Evolutionary conservation across 2,113 vertebrate genomes (phyloP).

Genomic region (Ammospiza nelsoni): DNA sequence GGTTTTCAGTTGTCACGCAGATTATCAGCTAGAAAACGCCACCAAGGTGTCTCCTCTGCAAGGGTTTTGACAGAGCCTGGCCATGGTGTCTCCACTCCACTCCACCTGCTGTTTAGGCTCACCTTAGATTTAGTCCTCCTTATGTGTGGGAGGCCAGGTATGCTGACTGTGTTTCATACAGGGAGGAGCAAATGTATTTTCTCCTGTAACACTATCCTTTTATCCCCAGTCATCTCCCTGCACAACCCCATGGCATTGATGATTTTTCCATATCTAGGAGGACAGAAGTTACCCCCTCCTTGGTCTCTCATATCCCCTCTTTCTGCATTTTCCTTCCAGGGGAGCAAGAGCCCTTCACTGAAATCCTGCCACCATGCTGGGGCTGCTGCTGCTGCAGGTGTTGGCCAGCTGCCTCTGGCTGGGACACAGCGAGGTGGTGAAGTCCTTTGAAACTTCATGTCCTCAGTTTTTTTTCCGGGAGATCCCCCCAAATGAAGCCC

Average conservation of each 20-base stretch:
- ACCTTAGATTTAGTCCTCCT: not conserved
- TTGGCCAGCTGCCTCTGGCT: not conserved
- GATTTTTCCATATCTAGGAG: not conserved
- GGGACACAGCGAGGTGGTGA: not conserved
- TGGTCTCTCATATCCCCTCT: not conserved
- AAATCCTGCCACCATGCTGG: not conserved
- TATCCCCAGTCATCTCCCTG: not conserved
- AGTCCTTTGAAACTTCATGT: not conserved
- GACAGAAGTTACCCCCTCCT: not conserved
- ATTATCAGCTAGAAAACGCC: not conserved
- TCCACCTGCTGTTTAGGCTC: not conserved
- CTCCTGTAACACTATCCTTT: not conserved
- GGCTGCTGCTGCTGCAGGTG: constrained; percentile 34
- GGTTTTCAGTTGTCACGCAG: not conserved
- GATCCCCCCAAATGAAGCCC: not conserved
- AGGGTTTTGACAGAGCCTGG: not conserved
- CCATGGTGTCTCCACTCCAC: no score
- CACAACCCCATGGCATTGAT: not conserved
- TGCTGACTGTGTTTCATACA: not conserved
- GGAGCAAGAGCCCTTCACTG: not conserved
- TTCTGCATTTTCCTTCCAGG: constrained; percentile 1
- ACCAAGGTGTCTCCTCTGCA: not conserved
- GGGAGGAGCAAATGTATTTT: not conserved
- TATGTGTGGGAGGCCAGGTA: not conserved
- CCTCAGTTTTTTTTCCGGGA: not conserved